A percentile compares a stretch with the other conserved stretches of the same genome.
phyloP scores from a whole-genome alignment of 1,140 invertebrate species.

The Diachasmimorpha longicaudata region DNA sequence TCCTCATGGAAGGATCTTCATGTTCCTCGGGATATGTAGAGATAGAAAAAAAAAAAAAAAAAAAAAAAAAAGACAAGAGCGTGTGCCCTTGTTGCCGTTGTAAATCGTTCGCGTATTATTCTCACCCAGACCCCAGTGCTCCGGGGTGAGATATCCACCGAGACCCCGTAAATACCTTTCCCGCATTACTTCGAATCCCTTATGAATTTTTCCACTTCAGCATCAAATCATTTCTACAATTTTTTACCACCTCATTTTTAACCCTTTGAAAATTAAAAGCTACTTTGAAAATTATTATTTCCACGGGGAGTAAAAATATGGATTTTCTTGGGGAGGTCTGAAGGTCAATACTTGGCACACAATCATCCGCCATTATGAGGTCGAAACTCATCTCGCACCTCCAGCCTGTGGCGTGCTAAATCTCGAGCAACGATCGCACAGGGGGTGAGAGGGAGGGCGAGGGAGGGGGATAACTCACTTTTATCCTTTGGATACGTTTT shows the following conservation, averaged over 20 bases:
- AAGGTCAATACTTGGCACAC: slow-evolving; percentile 47
- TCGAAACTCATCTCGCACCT: neutral
- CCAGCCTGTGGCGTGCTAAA: slow-evolving; percentile 43
- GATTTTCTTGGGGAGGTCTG: neutral
- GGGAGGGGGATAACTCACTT: slow-evolving; percentile 37
- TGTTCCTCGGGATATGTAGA: neutral
- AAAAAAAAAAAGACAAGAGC: neutral
- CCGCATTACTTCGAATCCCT: neutral
- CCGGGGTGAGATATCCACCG: neutral
- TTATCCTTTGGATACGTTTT: slow-evolving; percentile 23
- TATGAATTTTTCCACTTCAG: neutral
- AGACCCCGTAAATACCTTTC: neutral
- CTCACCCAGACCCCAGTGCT: neutral
- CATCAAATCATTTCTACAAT: neutral
- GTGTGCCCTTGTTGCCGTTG: slow-evolving; percentile 20
- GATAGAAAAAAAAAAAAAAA: neutral
- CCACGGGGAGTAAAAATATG: neutral
- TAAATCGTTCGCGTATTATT: slow-evolving; percentile 15
- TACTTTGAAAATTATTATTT: neutral
- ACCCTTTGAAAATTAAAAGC: neutral
- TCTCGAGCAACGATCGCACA: slow-evolving; percentile 52
- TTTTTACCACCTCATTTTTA: neutral
- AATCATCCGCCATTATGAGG: slow-evolving; percentile 49
- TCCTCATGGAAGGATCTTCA: neutral
- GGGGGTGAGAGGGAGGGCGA: no score